Evolutionary conservation across 2,113 vertebrate species (phyloP).

Genomic region (Tylochromis polylepis): DNA sequence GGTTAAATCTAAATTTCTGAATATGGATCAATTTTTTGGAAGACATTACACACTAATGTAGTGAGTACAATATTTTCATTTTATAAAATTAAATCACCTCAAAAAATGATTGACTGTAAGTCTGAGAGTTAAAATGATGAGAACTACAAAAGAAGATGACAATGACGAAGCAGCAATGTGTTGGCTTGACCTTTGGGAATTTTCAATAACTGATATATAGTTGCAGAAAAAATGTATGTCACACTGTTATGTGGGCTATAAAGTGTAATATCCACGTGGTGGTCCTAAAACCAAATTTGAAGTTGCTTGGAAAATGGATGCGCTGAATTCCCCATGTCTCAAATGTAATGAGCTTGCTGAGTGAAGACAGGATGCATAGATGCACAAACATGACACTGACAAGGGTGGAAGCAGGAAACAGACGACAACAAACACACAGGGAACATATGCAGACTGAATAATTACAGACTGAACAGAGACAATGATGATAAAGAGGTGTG

Average conservation of each 20-base stretch:
- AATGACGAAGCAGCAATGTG: too few species aligned
- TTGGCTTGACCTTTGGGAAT: too few species aligned
- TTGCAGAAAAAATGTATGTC: not conserved
- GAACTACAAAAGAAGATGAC: not conserved
- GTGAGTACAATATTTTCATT: too few species aligned
- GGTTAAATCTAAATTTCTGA: too few species aligned
- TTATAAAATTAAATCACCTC: too few species aligned
- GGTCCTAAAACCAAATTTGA: not conserved
- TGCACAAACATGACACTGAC: conserved; percentile 7
- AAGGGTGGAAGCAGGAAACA: conserved; percentile 20
- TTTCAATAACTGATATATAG: not conserved
- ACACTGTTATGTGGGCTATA: not conserved
- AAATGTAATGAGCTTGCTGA: not conserved
- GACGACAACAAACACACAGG: conserved; percentile 49
- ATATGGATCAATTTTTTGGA: not conserved
- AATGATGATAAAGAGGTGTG: conserved; percentile 24
- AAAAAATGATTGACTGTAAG: too few species aligned
- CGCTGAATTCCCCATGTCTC: not conserved
- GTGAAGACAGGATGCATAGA: not conserved
- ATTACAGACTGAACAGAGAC: conserved; percentile 54
- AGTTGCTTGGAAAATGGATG: not conserved
- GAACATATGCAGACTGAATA: conserved; percentile 56
- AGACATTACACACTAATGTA: not conserved
- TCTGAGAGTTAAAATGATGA: not conserved
- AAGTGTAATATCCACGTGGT: not conserved